A percentile compares a stretch with the other conserved stretches of the same genome.
Evolutionary conservation across 2,888 invertebrate species (phyloP).

Genomic region (Tinea pellionella): DNA sequence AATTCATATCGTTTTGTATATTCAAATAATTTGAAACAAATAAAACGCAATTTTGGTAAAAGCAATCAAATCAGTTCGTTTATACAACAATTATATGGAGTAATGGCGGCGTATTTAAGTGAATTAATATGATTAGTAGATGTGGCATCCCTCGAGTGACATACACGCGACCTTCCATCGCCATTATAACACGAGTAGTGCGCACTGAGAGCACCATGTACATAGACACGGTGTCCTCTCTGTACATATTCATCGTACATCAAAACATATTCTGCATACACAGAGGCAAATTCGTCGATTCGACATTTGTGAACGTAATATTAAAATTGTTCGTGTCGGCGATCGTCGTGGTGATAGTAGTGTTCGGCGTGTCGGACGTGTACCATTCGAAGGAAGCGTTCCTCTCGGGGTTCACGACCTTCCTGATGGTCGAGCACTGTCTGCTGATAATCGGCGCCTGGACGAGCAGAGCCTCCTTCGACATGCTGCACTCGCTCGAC

Average conservation of each 20-base stretch:
- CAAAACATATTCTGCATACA: neutral
- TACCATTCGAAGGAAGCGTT: neutral
- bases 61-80: too few species aligned
- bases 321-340: neutral
- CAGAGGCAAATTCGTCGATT: neutral
- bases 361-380: neutral
- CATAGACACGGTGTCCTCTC: neutral
- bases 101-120: too few species aligned
- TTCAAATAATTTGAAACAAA: too few species aligned
- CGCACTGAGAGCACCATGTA: neutral
- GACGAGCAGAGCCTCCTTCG: conserved; percentile 22
- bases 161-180: too few species aligned
- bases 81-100: too few species aligned
- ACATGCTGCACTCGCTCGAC: conserved; percentile 29
- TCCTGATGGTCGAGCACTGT: neutral
- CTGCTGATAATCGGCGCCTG: conserved; percentile 20
- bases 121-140: too few species aligned
- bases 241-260: neutral
- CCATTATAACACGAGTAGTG: too few species aligned
- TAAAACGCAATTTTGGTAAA: too few species aligned
- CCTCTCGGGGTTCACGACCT: neutral
- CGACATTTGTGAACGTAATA: neutral
- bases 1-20: too few species aligned
- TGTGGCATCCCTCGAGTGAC: too few species aligned
- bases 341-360: neutral